Conservation (phyloP, 2,888 invertebrate species). For the Maniola hyperantus region DNA sequence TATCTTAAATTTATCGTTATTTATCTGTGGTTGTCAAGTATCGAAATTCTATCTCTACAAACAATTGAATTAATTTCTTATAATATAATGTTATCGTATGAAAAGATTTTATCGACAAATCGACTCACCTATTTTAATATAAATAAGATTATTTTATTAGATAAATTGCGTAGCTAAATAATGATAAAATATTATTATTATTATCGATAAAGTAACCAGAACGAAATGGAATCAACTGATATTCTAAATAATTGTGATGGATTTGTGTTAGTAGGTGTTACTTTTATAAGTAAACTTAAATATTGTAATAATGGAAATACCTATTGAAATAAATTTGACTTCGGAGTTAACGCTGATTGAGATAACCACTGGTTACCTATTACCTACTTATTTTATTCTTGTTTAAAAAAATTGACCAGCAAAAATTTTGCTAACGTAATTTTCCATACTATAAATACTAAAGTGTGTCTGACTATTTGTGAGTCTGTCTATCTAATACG, state of each 20-base stretch:
- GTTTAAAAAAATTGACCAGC: not conserved
- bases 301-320: conserved; percentile 42
- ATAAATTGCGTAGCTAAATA: conserved; percentile 37
- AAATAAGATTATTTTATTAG: conserved; percentile 41
- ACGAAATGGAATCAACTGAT: conserved; percentile 78
- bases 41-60: conserved; percentile 15
- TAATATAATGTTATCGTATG: conserved; percentile 67
- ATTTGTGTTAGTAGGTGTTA: conserved; percentile 74
- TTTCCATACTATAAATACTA: too few species aligned
- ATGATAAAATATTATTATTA: conserved; percentile 14
- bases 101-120: conserved; percentile 80
- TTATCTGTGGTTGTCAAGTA: conserved; percentile 14
- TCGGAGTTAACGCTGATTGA: conserved; percentile 30
- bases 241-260: conserved; percentile 83
- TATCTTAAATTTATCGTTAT: conserved; percentile 30
- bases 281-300: conserved; percentile 57
- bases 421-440: not conserved
- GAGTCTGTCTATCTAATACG: too few species aligned
- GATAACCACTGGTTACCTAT: not conserved
- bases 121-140: conserved; percentile 67
- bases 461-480: too few species aligned
- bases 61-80: conserved; percentile 37
- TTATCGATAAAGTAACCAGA: conserved; percentile 52
- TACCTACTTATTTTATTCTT: too few species aligned
- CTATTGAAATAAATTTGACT: conserved; percentile 39